Conservation (phyloP, 2,797 vertebrate genomes). For the Pangasius sanitwongsei region DNA sequence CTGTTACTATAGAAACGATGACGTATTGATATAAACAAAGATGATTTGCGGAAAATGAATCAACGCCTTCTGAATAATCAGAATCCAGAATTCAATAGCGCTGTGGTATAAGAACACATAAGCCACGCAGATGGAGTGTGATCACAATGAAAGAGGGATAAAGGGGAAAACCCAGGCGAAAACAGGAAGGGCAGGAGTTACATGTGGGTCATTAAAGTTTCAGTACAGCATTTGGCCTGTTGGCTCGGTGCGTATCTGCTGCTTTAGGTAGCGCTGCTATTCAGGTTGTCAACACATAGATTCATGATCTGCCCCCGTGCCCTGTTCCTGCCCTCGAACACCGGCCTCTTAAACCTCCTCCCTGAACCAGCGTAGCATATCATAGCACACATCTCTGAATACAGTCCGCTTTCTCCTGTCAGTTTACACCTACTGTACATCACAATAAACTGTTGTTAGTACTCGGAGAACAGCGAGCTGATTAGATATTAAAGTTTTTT, state of each 20-base stretch:
- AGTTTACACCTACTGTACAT: background rate
- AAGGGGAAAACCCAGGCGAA: slow-evolving; percentile 57
- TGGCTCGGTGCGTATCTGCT: slow-evolving; percentile 73
- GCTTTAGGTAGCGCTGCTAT: slow-evolving; percentile 71
- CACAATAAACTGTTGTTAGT: background rate
- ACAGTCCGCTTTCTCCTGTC: background rate
- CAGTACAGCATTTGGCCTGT: slow-evolving; percentile 69
- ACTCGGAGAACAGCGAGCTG: background rate
- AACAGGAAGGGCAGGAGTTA: slow-evolving; percentile 58
- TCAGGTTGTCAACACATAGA: slow-evolving; percentile 62
- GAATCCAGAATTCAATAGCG: background rate
- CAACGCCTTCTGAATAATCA: background rate
- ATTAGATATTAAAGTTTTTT: background rate
- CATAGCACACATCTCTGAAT: background rate
- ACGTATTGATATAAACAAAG: background rate
- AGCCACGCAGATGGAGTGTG: background rate
- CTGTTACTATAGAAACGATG: background rate
- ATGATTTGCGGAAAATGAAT: background rate
- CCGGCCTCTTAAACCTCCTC: background rate
- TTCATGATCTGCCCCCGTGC: slow-evolving; percentile 30
- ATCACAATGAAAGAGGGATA: slow-evolving; percentile 25
- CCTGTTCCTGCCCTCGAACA: slow-evolving; percentile 1
- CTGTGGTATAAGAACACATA: background rate
- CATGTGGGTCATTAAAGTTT: slow-evolving; percentile 70
- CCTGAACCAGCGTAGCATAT: background rate